Base-by-base conservation (phyloP, 2,797 vertebrate species). In the Sebastes iracundus region DNA sequence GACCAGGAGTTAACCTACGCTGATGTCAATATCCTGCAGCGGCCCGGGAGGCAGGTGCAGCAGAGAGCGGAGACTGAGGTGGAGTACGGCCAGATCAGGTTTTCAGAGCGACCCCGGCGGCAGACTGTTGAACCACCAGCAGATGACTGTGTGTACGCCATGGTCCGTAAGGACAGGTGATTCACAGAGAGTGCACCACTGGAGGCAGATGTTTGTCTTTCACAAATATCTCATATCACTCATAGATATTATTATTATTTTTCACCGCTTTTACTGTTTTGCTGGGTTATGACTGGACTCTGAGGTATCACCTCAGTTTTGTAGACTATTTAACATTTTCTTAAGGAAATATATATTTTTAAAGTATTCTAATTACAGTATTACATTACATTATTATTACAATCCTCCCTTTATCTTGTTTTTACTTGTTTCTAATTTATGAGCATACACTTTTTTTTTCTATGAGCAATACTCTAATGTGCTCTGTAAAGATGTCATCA, bases 81-180 rank as follows among this genome's bases (percentile, higher is more conserved):
- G 69, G 92, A 92, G 75, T 95, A 93, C 1, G 82, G 83, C 9
- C 76, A 93, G 12, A 70, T 94, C 30, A 86, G 60, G 69, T 77
- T 88, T 65, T 76, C 86, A 11, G 14, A 65, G 25, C 52, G 4
- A 13, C 49, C 71, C 23, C 74, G 2, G 7, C 67, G 35, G 35
- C 35, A 9, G 38, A 16, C 10, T 9, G 62, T 28, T 28, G 13
- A 60, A 7, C 23, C 8, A 12, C 5, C 20, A 6, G 20, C 2
- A 18, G 79, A 89, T 10, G 77, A 81, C 0, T 81, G 81, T 61
- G 25, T 94, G 16, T 94, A 94, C 4, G 32, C 88, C 25, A 28
- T 23, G 5, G 78, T 93, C 12, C 67, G 38, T 13, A 78, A n/a
- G 81, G 30, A 0, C 52, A 86, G 35, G 25, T 92, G 82, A 92